Evolutionary conservation across 2,888 invertebrate species (phyloP), one percentile per base, ranked within the genome.

Genomic region (Morpho helenor): DNA sequence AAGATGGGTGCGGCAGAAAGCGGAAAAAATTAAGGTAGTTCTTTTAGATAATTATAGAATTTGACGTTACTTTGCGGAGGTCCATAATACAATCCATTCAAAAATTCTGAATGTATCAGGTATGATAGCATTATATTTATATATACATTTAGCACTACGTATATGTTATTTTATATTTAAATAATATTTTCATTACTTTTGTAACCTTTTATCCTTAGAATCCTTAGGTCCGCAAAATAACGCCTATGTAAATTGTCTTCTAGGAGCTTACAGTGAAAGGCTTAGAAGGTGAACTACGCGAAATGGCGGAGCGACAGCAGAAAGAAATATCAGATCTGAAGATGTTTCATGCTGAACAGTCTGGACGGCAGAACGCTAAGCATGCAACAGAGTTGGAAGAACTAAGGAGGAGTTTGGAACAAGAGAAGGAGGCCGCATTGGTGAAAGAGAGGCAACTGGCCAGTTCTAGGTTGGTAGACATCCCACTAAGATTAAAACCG

Each of bases 231-330:
- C 5, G 31, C 3, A 31, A 31, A 31, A 3, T 31, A 31, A 16
- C 2, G 3, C 2, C 0, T 31, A n/a, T 16, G 6, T 16, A 49
- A 43, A 7, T 23, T 46, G 54, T 40, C 46, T 67, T 66, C 1
- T 69, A 91, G 95, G 96, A 96, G 76, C 86, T 96, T 72, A 96
- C 97, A 5, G 95, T 97, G 0, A 96, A 96, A 86, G 96, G 96
- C 0, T 79, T 97, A n/a, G 96, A 97, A 80, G 94, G 95, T 0
- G 97, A 97, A 78, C 91, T 97, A 3, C 93, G 95, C 31, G 94
- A 93, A 69, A 95, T 97, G 94, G 94, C 95, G 42, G 93, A 93
- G 22, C 90, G 94, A 2, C 95, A 95, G 73, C 93, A 94, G 72
- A 92, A 93, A 56, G 93, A 94, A 72, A 75, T 94, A 54, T 90